phyloP scores from a whole-genome alignment of 1,140 invertebrate genomes.

The Pseudomyrmex dendroicus region DNA sequence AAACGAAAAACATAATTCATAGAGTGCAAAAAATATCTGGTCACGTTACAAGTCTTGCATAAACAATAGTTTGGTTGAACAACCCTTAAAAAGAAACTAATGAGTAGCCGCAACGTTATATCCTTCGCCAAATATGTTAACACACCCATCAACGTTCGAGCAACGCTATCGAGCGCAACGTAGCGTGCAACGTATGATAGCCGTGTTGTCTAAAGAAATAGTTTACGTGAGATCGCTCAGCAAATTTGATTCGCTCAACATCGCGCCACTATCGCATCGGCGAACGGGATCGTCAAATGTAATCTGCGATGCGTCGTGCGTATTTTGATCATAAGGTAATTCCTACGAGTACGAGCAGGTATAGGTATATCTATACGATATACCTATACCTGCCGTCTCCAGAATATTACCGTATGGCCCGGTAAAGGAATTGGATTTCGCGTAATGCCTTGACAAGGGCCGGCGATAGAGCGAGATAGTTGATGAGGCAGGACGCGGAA shows the following conservation, averaged over 20 bases:
- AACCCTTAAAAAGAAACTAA: conserved; percentile 1
- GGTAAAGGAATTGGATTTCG: conserved; percentile 75
- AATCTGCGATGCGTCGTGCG: conserved; percentile 30
- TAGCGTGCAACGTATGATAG: background rate
- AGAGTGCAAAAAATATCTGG: no score
- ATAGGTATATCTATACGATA: conserved; percentile 44
- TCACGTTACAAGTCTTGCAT: no score
- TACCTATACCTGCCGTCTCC: conserved; percentile 42
- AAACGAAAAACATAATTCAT: no score
- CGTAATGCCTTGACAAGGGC: conserved; percentile 64
- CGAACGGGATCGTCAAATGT: conserved; percentile 37
- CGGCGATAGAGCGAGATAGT: conserved; percentile 61
- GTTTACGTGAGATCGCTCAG: conserved; percentile 37
- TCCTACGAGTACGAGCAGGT: conserved; percentile 21
- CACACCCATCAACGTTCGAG: background rate
- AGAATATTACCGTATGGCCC: conserved; percentile 70
- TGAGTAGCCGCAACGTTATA: background rate
- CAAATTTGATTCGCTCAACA: conserved; percentile 27
- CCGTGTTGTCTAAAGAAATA: conserved; percentile 42
- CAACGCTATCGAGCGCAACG: background rate
- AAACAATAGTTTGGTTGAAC: no score
- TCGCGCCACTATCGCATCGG: background rate
- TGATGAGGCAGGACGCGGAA: conserved; percentile 47
- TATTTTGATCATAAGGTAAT: conserved; percentile 35
- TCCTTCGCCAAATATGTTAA: conserved; percentile 24